phyloP scores from a whole-genome alignment of 2,797 vertebrate genomes.

The Columba guinea region DNA sequence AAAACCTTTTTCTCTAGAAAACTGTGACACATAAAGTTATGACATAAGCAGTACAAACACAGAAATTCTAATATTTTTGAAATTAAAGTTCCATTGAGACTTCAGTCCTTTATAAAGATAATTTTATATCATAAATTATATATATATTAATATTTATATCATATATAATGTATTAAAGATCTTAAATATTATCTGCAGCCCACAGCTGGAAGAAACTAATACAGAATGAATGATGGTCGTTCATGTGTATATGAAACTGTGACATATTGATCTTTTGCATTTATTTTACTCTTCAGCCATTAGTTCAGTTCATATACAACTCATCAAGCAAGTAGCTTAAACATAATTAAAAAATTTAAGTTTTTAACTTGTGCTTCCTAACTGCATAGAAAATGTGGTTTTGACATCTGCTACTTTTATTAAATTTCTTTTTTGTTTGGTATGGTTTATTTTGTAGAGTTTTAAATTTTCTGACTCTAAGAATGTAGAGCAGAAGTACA shows the following conservation, averaged over 20 bases:
- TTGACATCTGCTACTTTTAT: not conserved
- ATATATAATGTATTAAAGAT: not conserved
- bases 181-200: not conserved
- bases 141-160: not conserved
- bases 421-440: not conserved
- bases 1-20: not conserved
- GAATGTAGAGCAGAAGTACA: not conserved
- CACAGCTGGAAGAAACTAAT: not conserved
- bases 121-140: not conserved
- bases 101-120: not conserved
- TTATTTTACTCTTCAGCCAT: not conserved
- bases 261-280: not conserved
- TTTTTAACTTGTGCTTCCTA: not conserved
- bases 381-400: not conserved
- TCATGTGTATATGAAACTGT: not conserved
- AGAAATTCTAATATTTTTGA: not conserved
- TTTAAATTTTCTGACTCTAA: not conserved
- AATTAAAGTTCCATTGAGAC: not conserved
- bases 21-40: not conserved
- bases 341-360: not conserved
- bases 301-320: not conserved
- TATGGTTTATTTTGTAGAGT: not conserved
- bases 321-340: not conserved
- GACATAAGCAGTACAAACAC: not conserved
- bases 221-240: not conserved